A percentile compares a stretch with the other conserved stretches of the same genome.
These are phyloP conservation scores for Anguilla japonica DNA, from an alignment of 2,113 vertebrate genomes.

Conservation along the genomic window DNA sequence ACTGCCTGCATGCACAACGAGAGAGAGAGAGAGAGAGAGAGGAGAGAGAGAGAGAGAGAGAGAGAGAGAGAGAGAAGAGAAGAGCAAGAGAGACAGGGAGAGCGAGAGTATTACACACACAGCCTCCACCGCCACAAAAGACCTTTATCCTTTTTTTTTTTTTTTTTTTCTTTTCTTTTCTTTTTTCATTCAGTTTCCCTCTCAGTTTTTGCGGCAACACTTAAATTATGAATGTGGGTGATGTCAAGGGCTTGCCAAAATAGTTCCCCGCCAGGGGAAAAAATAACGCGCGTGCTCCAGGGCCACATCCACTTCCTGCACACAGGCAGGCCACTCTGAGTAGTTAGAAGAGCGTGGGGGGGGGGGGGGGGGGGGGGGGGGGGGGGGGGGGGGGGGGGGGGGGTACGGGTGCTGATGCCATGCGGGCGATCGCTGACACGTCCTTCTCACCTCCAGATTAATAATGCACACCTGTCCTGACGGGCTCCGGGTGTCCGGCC, in stretches of 20 bases:
- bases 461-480: slow-evolving; percentile 38
- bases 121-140: background rate
- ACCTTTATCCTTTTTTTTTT: background rate
- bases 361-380: background rate
- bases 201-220: background rate
- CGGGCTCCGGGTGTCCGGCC: slow-evolving; percentile 32
- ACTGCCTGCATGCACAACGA: slow-evolving; percentile 3
- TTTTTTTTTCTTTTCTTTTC: background rate
- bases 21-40: background rate
- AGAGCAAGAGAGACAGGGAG: background rate
- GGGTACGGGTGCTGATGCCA: slow-evolving; percentile 19
- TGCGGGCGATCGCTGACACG: slow-evolving; percentile 27
- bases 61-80: too few species aligned
- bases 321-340: background rate
- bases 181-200: background rate
- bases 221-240: background rate
- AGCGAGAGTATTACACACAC: background rate
- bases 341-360: background rate
- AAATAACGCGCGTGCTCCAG: background rate
- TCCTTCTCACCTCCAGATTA: slow-evolving; percentile 25
- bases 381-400: background rate
- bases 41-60: background rate
- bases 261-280: background rate
- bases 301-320: background rate
- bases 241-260: background rate